phyloP scores from a whole-genome alignment of 2,797 vertebrate genomes.

The Pseudochromis fuscus region DNA sequence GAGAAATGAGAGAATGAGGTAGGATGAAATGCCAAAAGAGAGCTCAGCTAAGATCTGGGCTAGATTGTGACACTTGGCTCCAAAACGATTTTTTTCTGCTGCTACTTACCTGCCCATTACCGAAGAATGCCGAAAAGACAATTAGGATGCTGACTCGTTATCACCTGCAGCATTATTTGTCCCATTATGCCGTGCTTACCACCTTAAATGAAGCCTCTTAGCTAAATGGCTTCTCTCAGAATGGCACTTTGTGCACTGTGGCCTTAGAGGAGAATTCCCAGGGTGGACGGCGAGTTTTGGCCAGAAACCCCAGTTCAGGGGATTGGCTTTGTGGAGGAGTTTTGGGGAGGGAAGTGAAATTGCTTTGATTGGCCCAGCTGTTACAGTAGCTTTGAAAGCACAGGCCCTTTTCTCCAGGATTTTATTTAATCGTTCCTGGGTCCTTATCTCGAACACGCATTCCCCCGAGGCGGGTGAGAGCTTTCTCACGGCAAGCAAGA shows the following conservation, averaged over 20 bases:
- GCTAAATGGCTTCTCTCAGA: constrained; percentile 78
- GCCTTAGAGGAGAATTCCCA: constrained; percentile 82
- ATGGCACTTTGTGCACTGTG: constrained; percentile 82
- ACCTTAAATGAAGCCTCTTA: constrained; percentile 80
- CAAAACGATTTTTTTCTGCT: constrained; percentile 4
- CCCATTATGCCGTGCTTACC: constrained; percentile 70
- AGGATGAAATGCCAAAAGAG: constrained; percentile 17
- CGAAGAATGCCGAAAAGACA: constrained; percentile 60
- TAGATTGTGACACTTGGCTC: constrained; percentile 16
- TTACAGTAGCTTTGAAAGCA: constrained; percentile 85
- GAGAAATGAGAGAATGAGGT: constrained; percentile 34
- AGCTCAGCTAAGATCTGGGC: constrained; percentile 15
- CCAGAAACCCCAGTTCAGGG: constrained; percentile 73
- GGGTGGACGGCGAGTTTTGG: constrained; percentile 70
- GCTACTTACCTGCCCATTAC: constrained; percentile 25
- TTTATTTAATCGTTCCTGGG: constrained; percentile 85
- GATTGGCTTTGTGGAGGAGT: constrained; percentile 80
- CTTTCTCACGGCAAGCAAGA: constrained; percentile 83
- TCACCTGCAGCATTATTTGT: constrained; percentile 71
- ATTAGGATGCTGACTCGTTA: constrained; percentile 65
- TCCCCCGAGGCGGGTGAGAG: constrained; percentile 76
- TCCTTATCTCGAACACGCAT: constrained; percentile 81
- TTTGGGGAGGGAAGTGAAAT: constrained; percentile 80
- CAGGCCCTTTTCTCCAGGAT: constrained; percentile 79
- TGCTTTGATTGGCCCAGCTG: constrained; percentile 87